Conservation (phyloP, 1,140 invertebrate genomes). For the Pachypsylla venusta region DNA sequence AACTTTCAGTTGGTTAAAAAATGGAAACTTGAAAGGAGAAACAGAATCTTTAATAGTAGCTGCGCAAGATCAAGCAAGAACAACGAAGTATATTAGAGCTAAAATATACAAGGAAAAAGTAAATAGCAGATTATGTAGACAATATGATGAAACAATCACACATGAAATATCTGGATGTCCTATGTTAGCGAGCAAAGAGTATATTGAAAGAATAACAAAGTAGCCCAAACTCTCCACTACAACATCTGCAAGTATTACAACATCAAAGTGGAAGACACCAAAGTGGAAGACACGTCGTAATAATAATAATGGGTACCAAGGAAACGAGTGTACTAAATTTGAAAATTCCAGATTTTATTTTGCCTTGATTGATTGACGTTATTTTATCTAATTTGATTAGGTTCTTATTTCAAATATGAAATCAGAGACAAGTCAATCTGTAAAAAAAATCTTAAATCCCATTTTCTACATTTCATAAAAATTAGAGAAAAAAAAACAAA, state of each 20-base stretch:
- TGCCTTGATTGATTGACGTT: too few relatives aligned
- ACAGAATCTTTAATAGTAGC: conserved; percentile 3
- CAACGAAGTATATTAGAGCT: conserved; percentile 1
- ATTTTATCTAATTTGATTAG: too few relatives aligned
- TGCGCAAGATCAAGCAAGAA: conserved; percentile 5
- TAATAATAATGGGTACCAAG: too few relatives aligned
- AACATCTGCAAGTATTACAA: not conserved
- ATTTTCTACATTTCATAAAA: too few relatives aligned
- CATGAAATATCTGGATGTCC: not conserved
- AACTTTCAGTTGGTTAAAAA: not conserved
- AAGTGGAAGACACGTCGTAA: too few relatives aligned
- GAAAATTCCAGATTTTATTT: too few relatives aligned
- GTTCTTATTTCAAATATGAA: too few relatives aligned
- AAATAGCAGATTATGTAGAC: not conserved
- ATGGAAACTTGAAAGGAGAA: not conserved
- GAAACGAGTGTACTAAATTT: too few relatives aligned
- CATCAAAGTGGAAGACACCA: not conserved
- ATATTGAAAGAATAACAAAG: not conserved
- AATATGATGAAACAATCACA: not conserved
- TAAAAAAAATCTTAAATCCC: too few relatives aligned
- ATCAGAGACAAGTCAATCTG: too few relatives aligned
- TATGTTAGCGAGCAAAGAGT: not conserved
- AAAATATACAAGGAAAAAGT: not conserved
- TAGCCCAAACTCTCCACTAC: not conserved
- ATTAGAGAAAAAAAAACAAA: too few relatives aligned